phyloP scores from a whole-genome alignment of 2,113 vertebrate genomes.

The Saguinus imperator region DNA sequence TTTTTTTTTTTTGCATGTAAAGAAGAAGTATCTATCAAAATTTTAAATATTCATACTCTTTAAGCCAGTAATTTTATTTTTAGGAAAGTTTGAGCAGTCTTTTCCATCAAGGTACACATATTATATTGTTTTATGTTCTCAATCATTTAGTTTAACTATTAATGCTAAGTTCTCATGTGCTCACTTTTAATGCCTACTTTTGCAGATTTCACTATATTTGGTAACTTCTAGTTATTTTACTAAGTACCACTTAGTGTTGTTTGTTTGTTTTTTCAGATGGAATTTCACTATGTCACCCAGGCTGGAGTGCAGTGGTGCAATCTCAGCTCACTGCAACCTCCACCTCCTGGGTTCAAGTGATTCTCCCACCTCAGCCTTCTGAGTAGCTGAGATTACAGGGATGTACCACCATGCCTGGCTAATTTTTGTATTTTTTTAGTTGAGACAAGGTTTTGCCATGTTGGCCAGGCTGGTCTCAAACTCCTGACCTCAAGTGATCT shows the following conservation, averaged over 20 bases:
- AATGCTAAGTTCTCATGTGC: neutral
- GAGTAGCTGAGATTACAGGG: too few relatives aligned
- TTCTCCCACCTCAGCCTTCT: too few relatives aligned
- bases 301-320: too few relatives aligned
- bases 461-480: too few relatives aligned
- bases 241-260: neutral
- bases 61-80: neutral
- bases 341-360: too few relatives aligned
- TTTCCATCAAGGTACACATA: neutral
- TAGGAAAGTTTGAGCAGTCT: neutral
- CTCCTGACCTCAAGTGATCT: too few relatives aligned
- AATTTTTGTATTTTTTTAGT: too few relatives aligned
- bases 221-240: neutral
- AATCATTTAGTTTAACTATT: neutral
- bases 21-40: neutral
- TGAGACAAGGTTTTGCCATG: too few relatives aligned
- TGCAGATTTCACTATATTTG: neutral
- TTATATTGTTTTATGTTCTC: neutral
- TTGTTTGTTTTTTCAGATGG: too few relatives aligned
- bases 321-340: too few relatives aligned
- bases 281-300: too few relatives aligned
- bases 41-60: neutral
- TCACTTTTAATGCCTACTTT: neutral
- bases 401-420: too few relatives aligned
- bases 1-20: neutral